Evolutionary conservation across 2,888 invertebrate genomes (phyloP).

Genomic region (Lomographa bimaculata): DNA sequence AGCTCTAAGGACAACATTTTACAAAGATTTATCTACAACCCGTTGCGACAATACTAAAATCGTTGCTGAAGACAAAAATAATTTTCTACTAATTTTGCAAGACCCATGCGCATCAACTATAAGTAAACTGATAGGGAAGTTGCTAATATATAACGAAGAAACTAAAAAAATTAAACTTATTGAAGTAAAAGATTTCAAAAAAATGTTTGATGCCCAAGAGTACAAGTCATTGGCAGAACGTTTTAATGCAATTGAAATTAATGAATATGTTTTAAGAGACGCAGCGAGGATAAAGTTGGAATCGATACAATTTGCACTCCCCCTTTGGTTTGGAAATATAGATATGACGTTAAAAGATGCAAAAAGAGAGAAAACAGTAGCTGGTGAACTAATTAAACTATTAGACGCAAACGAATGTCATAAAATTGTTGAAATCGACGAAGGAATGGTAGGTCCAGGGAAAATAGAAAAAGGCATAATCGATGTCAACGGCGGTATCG

Average conservation of each 20-base stretch:
- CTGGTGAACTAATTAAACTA: constrained; percentile 19
- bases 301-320: constrained; percentile 36
- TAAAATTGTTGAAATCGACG: constrained; percentile 33
- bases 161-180: constrained; percentile 24
- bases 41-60: constrained; percentile 29
- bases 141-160: constrained; percentile 28
- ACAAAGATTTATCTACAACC: constrained; percentile 31
- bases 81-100: constrained; percentile 26
- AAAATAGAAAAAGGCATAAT: constrained; percentile 38
- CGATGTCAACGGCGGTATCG: constrained; percentile 40
- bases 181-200: constrained; percentile 27
- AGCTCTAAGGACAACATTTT: constrained; percentile 37
- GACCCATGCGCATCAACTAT: constrained; percentile 34
- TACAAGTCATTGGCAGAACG: constrained; percentile 24
- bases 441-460: constrained; percentile 34
- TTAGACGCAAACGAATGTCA: constrained; percentile 6
- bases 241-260: constrained; percentile 34
- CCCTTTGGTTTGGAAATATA: constrained; percentile 41
- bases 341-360: constrained; percentile 36
- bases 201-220: constrained; percentile 28
- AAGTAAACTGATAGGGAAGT: constrained; percentile 40
- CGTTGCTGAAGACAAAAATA: constrained; percentile 27
- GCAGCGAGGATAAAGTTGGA: constrained; percentile 35
- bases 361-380: constrained; percentile 27
- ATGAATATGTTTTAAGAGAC: constrained; percentile 29